Evolutionary conservation across 1,140 invertebrate genomes (phyloP), one percentile per base, ranked within the genome.

Genomic region (Aphelinus atriplicis): DNA sequence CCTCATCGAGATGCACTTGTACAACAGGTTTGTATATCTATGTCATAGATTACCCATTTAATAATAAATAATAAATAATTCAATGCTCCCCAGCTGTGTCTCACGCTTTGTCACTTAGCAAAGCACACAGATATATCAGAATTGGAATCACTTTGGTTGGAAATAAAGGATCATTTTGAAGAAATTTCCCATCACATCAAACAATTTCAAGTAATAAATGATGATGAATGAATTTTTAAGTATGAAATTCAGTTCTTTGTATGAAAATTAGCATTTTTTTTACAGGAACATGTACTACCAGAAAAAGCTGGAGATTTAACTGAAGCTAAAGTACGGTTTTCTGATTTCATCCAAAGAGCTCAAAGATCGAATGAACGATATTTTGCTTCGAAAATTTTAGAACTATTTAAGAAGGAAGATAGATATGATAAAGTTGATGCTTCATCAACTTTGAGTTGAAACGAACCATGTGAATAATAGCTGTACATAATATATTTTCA

Each of bases 1-100:
- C 91, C 92, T 79, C 95, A 96, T 85, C 90, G 92, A 65, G 94
- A 95, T 80, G 91, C 92, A 80, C 87, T 95, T 46, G 89, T 92
- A 62, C 91, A 93, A 79, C 93, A 93, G 81, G 90, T 90, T 76
- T 80, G 78, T 80, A 45, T 64, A 48, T 71, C 55, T 60, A 50
- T 53, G 65, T 26, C 26, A 26, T 26, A 26, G 26, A 26, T 26
- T 26, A 75, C 55, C 7, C 43, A 45, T 62, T 75, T 10, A 71
- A 76, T 58, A 63, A 65, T 64, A 56, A 3, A 74, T 71, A 60
- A 62, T 67, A 67, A 42, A 62, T 26, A 26, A 26, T 26, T 26
- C 26, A 26, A 26, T 26, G 26, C 2, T 72, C 81, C 83, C 71
- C 67, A 88, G 86, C 75, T 88, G 42, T 88, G 87, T 73, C 79